Evolutionary conservation across 2,888 invertebrate species (phyloP), one percentile per base, ranked within the genome.

Genomic region (Dasysyrphus tricinctus): DNA sequence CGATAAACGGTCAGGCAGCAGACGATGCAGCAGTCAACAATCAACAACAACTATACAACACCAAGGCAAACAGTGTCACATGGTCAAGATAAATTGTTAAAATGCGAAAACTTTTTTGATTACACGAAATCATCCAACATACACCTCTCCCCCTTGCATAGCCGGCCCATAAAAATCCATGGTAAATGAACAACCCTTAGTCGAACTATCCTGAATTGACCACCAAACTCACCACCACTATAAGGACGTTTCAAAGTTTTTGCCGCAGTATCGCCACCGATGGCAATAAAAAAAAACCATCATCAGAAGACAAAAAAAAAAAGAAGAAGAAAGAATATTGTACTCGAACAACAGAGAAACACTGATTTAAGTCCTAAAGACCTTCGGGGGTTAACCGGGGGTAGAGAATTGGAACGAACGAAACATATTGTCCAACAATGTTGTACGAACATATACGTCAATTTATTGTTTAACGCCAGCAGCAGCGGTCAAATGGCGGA

Each of bases 91-190:
- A 86, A 86, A 86, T 86, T 59, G 86, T 82, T 70, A 51, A 63
- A 82, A 78, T 78, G 78, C 78, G 86, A 86, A 86, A 86, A 86
- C 86, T 86, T 86, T 86, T 86, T 82, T 86, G 86, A 86, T 86
- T 86, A 86, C 86, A 86, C 49, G 74, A 78, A 74, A 74, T 70
- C 85, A 77, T 78, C 69, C 39, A 24, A 77, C 59, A 54, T 54
- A 24, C 12, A 69, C 12, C 32, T 67, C 19, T 39, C 39, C 2
- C 6, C 34, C 34, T 19, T 59, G 24, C 24, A 1, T 2, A 24
- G 24, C 24, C 24, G 5, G 37, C 67, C 19, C 37, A 69, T 69
- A 49, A 51, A 49, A 51, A 19, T 37, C 37, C 14, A 47, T 47
- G 37, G 49, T 51, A 69, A 65, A 65, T 69, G 51, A 69, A 69